phyloP scores from a whole-genome alignment of 2,888 invertebrate genomes.

The Halictus quadricinctus region DNA sequence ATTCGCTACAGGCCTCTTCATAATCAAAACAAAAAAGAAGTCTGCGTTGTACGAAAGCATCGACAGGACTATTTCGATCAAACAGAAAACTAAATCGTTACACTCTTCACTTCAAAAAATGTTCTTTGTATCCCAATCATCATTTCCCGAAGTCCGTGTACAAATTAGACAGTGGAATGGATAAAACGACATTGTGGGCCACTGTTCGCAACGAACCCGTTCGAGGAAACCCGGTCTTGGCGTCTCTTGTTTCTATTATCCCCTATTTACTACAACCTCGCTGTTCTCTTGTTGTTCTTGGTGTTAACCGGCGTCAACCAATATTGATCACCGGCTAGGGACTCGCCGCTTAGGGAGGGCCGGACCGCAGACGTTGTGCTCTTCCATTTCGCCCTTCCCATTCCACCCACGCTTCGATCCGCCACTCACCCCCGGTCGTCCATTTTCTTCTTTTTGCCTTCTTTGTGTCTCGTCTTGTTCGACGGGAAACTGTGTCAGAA shows the following conservation, averaged over 20 bases:
- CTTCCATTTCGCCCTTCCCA: not conserved
- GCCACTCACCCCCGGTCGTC: not conserved
- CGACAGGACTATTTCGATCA: too few relatives aligned
- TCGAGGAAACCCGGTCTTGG: not conserved
- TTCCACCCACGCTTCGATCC: not conserved
- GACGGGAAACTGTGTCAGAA: slow-evolving; percentile 16
- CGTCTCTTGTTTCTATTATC: not conserved
- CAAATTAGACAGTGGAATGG: not conserved
- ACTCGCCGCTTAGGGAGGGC: not conserved
- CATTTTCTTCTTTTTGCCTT: not conserved
- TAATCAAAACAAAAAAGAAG: too few relatives aligned
- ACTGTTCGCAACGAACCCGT: not conserved
- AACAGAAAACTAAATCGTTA: too few relatives aligned
- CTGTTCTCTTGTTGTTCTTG: not conserved
- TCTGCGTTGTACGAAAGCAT: too few relatives aligned
- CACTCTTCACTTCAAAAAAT: too few relatives aligned
- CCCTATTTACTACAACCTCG: not conserved
- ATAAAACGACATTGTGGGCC: not conserved
- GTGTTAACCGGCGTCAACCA: slow-evolving; percentile 12
- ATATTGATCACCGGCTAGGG: slow-evolving; percentile 7
- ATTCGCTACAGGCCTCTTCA: too few relatives aligned
- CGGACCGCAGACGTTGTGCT: not conserved
- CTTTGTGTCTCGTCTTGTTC: not conserved
- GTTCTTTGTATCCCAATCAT: too few relatives aligned
- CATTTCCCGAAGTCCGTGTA: not conserved